phyloP scores from a whole-genome alignment of 1,140 invertebrate genomes.

The Sinella curviseta region DNA sequence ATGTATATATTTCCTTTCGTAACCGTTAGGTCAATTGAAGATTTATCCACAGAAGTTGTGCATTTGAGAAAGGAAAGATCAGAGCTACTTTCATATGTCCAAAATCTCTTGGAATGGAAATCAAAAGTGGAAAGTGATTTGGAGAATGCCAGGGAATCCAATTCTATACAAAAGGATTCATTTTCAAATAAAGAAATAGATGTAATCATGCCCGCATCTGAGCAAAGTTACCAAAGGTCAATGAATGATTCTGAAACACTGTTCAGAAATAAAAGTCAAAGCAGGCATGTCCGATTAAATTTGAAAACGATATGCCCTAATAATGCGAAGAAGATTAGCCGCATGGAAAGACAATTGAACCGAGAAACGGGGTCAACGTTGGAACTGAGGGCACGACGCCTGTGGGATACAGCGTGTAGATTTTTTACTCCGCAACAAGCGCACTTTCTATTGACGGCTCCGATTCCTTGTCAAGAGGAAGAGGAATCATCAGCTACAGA shows the following conservation, averaged over 20 bases:
- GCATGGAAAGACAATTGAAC: neutral
- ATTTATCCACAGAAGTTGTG: neutral
- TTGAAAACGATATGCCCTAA: neutral
- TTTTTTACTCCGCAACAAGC: neutral
- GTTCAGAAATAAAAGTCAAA: too few relatives aligned
- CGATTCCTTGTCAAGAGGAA: neutral
- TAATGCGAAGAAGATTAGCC: neutral
- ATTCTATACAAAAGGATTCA: neutral
- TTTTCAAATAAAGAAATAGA: neutral
- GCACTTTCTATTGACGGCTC: neutral
- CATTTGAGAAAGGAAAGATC: neutral
- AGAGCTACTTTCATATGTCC: neutral
- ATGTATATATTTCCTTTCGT: neutral
- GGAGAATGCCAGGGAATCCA: neutral
- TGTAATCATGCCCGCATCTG: too few relatives aligned
- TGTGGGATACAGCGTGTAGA: neutral
- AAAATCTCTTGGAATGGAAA: neutral
- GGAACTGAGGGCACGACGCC: neutral
- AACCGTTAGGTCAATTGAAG: neutral
- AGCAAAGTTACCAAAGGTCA: neutral
- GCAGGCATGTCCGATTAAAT: too few relatives aligned
- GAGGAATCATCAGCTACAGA: neutral
- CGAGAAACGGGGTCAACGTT: neutral
- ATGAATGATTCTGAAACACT: neutral
- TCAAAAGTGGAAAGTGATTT: neutral